Evolutionary conservation across 92 coral and sea anemone genomes (phyloP), one percentile per base, ranked within the genome.

Genomic region (Pocillopora grandis): DNA sequence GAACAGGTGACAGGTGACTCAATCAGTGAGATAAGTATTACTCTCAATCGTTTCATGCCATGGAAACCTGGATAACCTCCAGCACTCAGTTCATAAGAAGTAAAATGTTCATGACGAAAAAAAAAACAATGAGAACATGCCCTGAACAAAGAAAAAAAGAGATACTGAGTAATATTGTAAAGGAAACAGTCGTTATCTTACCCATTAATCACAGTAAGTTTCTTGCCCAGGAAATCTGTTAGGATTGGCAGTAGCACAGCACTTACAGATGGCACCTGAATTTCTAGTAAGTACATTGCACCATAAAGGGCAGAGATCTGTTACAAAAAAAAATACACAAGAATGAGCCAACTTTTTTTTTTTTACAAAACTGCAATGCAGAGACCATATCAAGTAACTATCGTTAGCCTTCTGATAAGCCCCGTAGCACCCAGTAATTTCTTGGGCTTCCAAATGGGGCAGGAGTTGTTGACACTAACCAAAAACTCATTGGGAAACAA

Each of bases 241-340:
- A 96, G 82, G 71, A 92, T 79, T 21, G 98, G 98, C 13, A 96
- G 85, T 63, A 96, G 80, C 65, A 92, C 62, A 33, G 92, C 89
- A 61, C 88, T 93, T 20, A 96, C 92, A 36, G 98, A 88, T 4
- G 94, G 75, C 75, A 89, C 88, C 86, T 92, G 98, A 15, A 93
- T 90, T 66, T 96, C 98, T 23, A 96, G 72, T 18, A 96, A 68
- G 76, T 96, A 96, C 94, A 96, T 87, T 17, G 96, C 89, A 31
- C 98, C 95, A 80, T 90, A 92, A 21, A 94, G 73, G 58, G 92
- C 92, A 37, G 98, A 96, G 87, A 96, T 91, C 98, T 96, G 59
- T 42, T 42, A 42, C 60, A 62, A 27, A 42, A 33, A 37, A 83
- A 33, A 42, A 83, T 2, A 71, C 1, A 64, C 48, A 68, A 12